Base-by-base conservation (phyloP, 64 coral and sea anemone genomes). In the Porites australiensis region DNA sequence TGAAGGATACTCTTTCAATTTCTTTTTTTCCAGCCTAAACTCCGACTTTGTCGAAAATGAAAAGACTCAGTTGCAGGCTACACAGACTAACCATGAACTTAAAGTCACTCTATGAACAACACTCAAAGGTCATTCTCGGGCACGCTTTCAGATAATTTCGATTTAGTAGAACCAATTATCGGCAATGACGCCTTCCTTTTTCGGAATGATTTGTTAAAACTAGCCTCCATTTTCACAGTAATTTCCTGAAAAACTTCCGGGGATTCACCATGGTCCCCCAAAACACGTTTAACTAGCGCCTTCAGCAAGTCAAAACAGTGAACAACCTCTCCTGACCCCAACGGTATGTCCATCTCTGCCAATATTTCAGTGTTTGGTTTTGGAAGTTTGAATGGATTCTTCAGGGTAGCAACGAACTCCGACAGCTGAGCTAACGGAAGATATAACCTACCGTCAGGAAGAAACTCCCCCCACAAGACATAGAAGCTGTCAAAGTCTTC, bases 251-350 rank as follows among this genome's bases (percentile, higher is more conserved):
- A 98, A 6, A 83, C 88, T 14, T 98, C 95, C 4, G 92, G 82
- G 18, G 92, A 98, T 58, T 98, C 92, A 11, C 95, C 95, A 12
- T 98, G 95, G 45, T 88, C 69, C 66, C 91, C 91, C 5, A 98
- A 58, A 18, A 79, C 89, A 9, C 82, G 65, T 67, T 87, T 85
- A 9, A 98, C 95, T 4, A 98, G 82, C 37, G 75, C 92, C 72
- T 98, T 98, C 2, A 98, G 66, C n/a, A 98, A 72, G 73, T 98
- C 95, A 77, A 98, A 98, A 72, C 95, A 98, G 69, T 98, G 92
- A 13, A 98, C 83, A 49, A 86, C 50, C 8, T 98, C 90, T 50
- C 92, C 95, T 16, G 87, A n/a, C 15, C 92, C 88, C n/a, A 98
- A 88, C 2, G 95, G 92, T 6, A 98, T 91, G 21, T 93, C 79